Percentiles rank a stretch among this genome's conserved stretches.
These are phyloP conservation scores for Setophaga kirtlandii DNA, from an alignment of 2,113 vertebrate species.

Conservation along the genomic window DNA sequence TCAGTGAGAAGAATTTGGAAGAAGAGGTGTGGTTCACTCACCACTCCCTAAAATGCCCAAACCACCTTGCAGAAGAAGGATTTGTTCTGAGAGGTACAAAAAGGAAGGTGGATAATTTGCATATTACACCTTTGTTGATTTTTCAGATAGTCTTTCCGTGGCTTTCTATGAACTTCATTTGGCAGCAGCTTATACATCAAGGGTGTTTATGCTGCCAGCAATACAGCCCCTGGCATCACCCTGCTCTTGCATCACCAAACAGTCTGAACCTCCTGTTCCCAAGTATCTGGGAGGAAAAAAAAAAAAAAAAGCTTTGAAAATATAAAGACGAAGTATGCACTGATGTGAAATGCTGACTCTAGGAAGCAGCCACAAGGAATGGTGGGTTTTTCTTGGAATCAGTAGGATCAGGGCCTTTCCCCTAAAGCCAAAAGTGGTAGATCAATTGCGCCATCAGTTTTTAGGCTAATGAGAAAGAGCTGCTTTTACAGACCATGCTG, in stretches of 20 bases:
- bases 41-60: background rate
- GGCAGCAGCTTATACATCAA: background rate
- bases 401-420: background rate
- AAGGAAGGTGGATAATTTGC: background rate
- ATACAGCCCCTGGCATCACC: background rate
- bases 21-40: background rate
- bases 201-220: background rate
- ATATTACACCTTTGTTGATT: background rate
- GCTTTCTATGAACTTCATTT: constrained; percentile 1
- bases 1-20: background rate
- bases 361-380: background rate
- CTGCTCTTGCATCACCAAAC: background rate
- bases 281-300: background rate
- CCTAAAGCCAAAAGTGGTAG: background rate
- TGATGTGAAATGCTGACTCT: constrained; percentile 10
- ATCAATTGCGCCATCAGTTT: background rate
- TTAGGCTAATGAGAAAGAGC: background rate
- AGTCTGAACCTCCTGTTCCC: background rate
- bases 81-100: background rate
- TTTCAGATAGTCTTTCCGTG: background rate
- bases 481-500: background rate
- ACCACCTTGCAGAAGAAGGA: background rate
- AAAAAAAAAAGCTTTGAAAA: background rate
- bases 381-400: background rate
- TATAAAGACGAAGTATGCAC: background rate